Evolutionary conservation across 1,140 invertebrate species (phyloP).

Genomic region (Drosophila pallidifrons): DNA sequence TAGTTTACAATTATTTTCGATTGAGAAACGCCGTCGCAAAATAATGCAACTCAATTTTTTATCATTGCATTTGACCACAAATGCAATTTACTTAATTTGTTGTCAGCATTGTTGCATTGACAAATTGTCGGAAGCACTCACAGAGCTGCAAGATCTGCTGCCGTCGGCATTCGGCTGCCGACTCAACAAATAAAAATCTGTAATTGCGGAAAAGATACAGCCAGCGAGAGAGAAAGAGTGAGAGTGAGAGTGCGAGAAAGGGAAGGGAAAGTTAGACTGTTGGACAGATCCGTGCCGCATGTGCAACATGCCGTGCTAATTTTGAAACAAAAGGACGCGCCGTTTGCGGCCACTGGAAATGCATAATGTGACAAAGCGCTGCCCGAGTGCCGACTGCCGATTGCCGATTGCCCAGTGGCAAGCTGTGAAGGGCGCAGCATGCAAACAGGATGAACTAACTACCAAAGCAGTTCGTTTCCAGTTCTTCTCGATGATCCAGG

Average conservation of each 20-base stretch:
- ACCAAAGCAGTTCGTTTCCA: slow-evolving; percentile 18
- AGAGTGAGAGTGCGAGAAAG: background rate
- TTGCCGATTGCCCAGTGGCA: slow-evolving; percentile 7
- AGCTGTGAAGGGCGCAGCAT: slow-evolving; percentile 81
- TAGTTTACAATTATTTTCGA: slow-evolving; percentile 74
- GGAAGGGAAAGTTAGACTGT: background rate
- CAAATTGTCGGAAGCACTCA: slow-evolving; percentile 63
- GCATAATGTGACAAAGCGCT: slow-evolving; percentile 72
- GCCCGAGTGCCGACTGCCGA: background rate
- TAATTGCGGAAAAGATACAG: background rate
- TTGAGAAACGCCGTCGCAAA: too few relatives aligned
- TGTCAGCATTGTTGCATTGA: slow-evolving; percentile 38
- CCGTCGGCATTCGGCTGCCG: slow-evolving; percentile 20
- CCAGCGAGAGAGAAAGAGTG: background rate
- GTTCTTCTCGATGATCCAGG: background rate
- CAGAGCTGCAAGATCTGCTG: slow-evolving; percentile 18
- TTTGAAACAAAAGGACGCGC: slow-evolving; percentile 74
- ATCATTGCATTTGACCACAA: slow-evolving; percentile 72
- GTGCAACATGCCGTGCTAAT: slow-evolving; percentile 82
- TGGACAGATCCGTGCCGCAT: slow-evolving; percentile 53
- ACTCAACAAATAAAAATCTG: slow-evolving; percentile 14
- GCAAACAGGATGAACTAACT: slow-evolving; percentile 79
- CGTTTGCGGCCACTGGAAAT: slow-evolving; percentile 67
- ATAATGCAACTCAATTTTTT: slow-evolving; percentile 79
- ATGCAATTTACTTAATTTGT: slow-evolving; percentile 77